These are phyloP conservation scores for Steromphala cineraria DNA, from an alignment of 2,888 invertebrate species.

Conservation along the genomic window DNA sequence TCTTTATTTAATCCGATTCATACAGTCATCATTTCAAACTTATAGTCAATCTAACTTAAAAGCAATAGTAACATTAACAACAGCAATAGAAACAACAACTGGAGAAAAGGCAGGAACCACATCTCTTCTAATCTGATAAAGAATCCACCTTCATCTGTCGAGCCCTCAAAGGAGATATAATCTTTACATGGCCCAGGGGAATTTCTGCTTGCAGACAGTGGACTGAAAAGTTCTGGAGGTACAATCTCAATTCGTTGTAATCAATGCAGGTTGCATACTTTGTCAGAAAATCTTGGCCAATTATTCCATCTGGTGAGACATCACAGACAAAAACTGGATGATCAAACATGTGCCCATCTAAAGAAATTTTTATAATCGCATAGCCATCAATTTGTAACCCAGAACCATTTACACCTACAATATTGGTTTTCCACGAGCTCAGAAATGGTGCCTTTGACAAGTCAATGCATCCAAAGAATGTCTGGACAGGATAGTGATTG, in stretches of 20 bases:
- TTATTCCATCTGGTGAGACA: background rate
- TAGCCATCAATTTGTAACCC: background rate
- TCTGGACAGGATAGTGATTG: constrained; percentile 21
- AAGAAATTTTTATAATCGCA: background rate
- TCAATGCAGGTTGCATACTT: background rate
- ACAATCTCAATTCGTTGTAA: background rate
- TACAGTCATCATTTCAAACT: too few species aligned
- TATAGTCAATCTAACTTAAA: too few species aligned
- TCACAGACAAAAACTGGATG: background rate
- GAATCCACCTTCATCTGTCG: too few species aligned
- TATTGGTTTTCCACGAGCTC: background rate
- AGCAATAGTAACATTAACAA: too few species aligned
- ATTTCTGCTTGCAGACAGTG: background rate
- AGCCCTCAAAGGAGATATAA: too few species aligned
- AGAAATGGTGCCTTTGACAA: too few species aligned
- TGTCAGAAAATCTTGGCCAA: background rate
- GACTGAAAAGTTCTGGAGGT: background rate
- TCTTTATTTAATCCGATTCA: too few species aligned
- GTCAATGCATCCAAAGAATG: constrained; percentile 9
- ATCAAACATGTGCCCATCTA: background rate
- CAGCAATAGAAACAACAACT: too few species aligned
- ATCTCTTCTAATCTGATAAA: too few species aligned
- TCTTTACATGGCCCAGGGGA: too few species aligned
- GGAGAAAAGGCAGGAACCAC: too few species aligned
- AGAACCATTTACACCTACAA: background rate